These are phyloP conservation scores for Choristoneura rosaceana DNA, from an alignment of 2,888 invertebrate species.

Conservation along the genomic window DNA sequence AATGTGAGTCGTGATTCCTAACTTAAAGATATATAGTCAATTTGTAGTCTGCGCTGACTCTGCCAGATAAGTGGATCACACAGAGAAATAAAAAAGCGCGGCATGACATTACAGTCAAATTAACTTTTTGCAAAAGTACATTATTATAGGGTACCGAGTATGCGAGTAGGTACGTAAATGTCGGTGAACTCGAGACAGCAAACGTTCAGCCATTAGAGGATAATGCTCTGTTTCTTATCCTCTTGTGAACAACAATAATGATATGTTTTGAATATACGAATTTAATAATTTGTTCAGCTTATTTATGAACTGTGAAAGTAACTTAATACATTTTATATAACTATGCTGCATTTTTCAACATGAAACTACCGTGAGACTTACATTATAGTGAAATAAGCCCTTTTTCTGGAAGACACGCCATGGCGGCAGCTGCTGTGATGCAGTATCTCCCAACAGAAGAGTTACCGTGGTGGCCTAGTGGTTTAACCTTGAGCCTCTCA, in stretches of 20 bases:
- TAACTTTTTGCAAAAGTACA: constrained; percentile 28
- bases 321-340: too few relatives aligned
- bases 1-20: neutral
- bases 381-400: too few relatives aligned
- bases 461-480: too few relatives aligned
- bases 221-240: neutral
- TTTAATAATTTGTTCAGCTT: neutral
- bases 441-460: too few relatives aligned
- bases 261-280: neutral
- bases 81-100: constrained; percentile 8
- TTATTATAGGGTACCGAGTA: constrained; percentile 22
- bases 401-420: too few relatives aligned
- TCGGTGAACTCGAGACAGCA: neutral
- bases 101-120: constrained; percentile 18
- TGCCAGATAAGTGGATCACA: constrained; percentile 1
- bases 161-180: constrained; percentile 1
- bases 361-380: too few relatives aligned
- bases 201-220: neutral
- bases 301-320: neutral
- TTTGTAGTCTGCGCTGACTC: neutral
- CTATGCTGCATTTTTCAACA: too few relatives aligned
- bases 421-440: too few relatives aligned
- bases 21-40: neutral
- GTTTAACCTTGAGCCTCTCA: too few relatives aligned
- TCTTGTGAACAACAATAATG: neutral